Percentiles rank a stretch among this genome's conserved stretches.
These are phyloP conservation scores for Automeris io DNA, from an alignment of 2,888 invertebrate genomes.

Conservation along the genomic window DNA sequence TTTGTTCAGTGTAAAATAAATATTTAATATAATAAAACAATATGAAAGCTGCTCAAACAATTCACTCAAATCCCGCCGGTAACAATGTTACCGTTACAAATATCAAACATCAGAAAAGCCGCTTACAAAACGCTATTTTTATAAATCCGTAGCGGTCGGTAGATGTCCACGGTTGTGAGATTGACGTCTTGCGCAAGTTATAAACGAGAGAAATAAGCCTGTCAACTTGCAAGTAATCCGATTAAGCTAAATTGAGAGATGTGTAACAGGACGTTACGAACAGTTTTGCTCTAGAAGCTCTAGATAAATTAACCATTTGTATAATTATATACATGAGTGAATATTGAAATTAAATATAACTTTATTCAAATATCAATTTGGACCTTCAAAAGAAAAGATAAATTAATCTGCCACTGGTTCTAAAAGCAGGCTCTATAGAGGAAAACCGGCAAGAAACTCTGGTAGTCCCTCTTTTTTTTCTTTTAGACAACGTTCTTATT, in stretches of 20 bases:
- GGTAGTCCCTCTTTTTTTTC: too few species aligned
- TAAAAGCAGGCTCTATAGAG: too few species aligned
- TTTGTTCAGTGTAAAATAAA: too few species aligned
- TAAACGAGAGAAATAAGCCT: conserved; percentile 56
- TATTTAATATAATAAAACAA: too few species aligned
- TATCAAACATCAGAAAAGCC: conserved; percentile 40
- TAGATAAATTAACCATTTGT: conserved; percentile 7
- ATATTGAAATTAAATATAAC: too few species aligned
- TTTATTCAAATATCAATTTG: too few species aligned
- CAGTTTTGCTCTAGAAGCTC: conserved; percentile 16
- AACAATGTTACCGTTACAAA: conserved; percentile 33
- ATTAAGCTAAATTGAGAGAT: conserved; percentile 57
- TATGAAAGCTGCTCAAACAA: too few species aligned
- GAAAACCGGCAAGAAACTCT: too few species aligned
- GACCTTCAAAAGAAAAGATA: too few species aligned
- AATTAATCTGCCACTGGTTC: too few species aligned
- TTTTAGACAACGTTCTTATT: too few species aligned
- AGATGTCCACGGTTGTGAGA: conserved; percentile 15
- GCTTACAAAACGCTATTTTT: conserved; percentile 31
- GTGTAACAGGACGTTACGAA: conserved; percentile 35
- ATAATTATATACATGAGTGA: too few species aligned
- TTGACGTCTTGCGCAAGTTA: conserved; percentile 43
- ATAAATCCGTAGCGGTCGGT: conserved; percentile 7
- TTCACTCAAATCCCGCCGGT: conserved; percentile 1
- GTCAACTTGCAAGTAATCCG: conserved; percentile 55